Base-by-base conservation (phyloP, 2,888 invertebrate species). In the Cremastobaeus sp. region DNA sequence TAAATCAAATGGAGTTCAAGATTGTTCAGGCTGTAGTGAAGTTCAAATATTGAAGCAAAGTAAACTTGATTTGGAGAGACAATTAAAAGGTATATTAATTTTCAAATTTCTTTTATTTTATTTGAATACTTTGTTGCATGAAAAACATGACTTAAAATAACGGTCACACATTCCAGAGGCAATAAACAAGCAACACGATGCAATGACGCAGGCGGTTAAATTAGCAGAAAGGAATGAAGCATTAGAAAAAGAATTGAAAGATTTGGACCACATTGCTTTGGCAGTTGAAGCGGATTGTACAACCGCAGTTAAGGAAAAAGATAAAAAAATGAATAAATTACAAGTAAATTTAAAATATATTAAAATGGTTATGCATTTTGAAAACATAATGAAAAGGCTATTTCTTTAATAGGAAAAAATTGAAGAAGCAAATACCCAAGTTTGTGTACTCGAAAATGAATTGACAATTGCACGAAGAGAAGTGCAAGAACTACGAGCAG, bases 211-310 rank as follows among this genome's bases (percentile, higher is more conserved):
- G 77, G 94, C 95, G 3, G 88, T 95, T 37, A 89, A 89, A 81
- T 89, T 94, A 54, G 93, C 94, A n/a, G 93, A 93, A 77, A 90
- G 92, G 78, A 95, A 94, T 81, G 91, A 91, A 82, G 89, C 89
- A 64, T 85, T 95, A 50, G 92, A 94, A 85, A 91, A 92, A 66
- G 93, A 94, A 85, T 83, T 95, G 74, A 90, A 91, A 76, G 93
- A 93, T 83, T 91, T 95, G 45, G 94, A 94, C 84, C 90, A 91
- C 76, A 90, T 94, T 75, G 94, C 95, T 1, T 86, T 95, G 68
- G 91, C 91, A 75, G 92, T 95, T 8, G 95, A 95, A 88, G 91
- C 92, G 30, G 93, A 94, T 82, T 94, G 94, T 74, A 94, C 94
- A 84, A 90, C 90, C 54, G 90, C 91, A 76, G 89, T 94, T 14